Base-by-base conservation (phyloP, 1,140 invertebrate species). In the Papilio aristodemus region DNA sequence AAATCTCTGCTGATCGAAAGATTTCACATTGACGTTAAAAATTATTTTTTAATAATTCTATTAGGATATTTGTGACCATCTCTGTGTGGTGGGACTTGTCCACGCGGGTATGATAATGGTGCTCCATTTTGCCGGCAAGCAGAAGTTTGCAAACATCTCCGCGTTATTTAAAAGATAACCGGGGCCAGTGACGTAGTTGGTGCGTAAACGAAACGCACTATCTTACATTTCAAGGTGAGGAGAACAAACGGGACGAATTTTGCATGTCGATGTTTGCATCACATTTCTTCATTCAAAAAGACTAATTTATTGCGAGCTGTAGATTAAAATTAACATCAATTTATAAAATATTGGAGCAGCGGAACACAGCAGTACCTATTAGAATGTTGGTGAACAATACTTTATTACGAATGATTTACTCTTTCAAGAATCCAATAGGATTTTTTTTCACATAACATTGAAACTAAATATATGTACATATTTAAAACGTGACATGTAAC, bases 391-490 rank as follows among this genome's bases (percentile, higher is more conserved):
- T 8, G 0, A 43, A 17, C 4, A 43, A 43, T 43, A 43, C 5
- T 43, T 43, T n/a, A 17, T 17, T 17, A 46, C 17, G 14, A 46
- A 46, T 46, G 17, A 46, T 46, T 19, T 46, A 46, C 17, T 46
- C 43, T 46, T 46, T 2, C 14, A 46, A 46, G 43, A 43, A 46
- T 46, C 43, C 19, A 17, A 46, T 46, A 17, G 14, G 43, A 46
- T 17, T 0, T 46, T 32, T 19, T 19, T 46, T 17, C 43, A n/a
- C 38, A 19, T 46, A 19, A 46, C 14, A 46, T 46, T 46, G 43
- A 46, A 46, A 46, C 43, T 7, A 46, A 46, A 19, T 19, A 46
- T 46, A 46, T 46, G 14, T 19, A 46, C 17, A 46, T 46, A 46
- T 19, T 46, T 19, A 46, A 46, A 46, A 10, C 17, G 43, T 10